Base-by-base conservation (phyloP, 2,888 invertebrate genomes). In the Cyaniris semiargus region DNA sequence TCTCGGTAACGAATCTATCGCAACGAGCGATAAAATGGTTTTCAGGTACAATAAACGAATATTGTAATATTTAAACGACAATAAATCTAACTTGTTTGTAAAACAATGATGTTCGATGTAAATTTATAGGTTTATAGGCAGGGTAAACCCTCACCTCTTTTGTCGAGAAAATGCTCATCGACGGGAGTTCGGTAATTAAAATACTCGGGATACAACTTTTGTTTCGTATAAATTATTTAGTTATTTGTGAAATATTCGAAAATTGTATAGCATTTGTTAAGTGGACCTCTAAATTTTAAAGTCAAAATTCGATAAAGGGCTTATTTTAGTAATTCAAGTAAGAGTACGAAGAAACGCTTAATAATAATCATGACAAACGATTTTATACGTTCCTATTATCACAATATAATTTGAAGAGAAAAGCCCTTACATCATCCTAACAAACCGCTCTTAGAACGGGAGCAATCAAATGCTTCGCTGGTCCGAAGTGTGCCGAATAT, bases 381-480 rank as follows among this genome's bases (percentile, higher is more conserved):
- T 60, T 58, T 60, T 23, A 60, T 60, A 60, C 23, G 21, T 23
- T 60, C 53, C 70, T 71, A 71, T 71, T 71, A 76, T 53, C 76
- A 75, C 70, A 76, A 78, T 79, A 74, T 80, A 78, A 80, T 79
- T 79, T 76, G 31, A 60, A 60, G 66, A 80, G 31, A 60, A 70
- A 66, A 80, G 74, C 60, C 44, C 76, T 70, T 76, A 70, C 76
- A 48, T 72, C 76, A 76, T 80, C 78, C 80, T 80, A 81, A 81
- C 80, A 81, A 77, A 78, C 79, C 74, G 76, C 80, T 74, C 77
- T 76, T 71, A 71, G 71, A 71, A 72, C 44, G 23, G 76, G 78
- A 82, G 81, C 81, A 83, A 84, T 84, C 83, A 81, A 79, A 80
- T 80, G 84, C 81, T 83, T 83, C 84, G 82, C 77, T 81, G 83